phyloP scores from a whole-genome alignment of 2,888 invertebrate genomes.

The Heteropelma amictum region DNA sequence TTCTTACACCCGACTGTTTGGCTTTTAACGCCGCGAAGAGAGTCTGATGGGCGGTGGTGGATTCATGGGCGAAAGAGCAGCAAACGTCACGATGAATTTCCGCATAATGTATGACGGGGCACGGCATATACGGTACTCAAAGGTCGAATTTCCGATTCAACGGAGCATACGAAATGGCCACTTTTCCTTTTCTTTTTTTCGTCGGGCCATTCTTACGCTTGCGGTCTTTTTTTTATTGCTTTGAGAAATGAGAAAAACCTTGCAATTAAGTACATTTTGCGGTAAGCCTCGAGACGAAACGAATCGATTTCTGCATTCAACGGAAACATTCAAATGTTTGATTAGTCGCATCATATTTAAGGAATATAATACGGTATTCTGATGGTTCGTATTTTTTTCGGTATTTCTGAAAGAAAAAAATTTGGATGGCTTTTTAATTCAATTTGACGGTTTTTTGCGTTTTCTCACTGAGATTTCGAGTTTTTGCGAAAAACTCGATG shows the following conservation, averaged over 20 bases:
- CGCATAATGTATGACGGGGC: constrained; percentile 13
- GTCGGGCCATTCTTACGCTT: background rate
- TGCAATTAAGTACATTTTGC: too few relatives aligned
- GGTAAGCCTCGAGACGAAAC: too few relatives aligned
- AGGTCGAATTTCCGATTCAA: background rate
- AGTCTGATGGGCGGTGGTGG: constrained; percentile 14
- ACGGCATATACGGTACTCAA: background rate
- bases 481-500: too few relatives aligned
- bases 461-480: too few relatives aligned
- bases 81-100: constrained; percentile 34
- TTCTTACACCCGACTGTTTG: constrained; percentile 53
- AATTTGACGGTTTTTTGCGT: too few relatives aligned
- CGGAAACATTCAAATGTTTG: too few relatives aligned
- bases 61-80: constrained; percentile 49
- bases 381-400: too few relatives aligned
- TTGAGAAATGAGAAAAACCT: background rate
- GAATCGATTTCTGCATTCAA: too few relatives aligned
- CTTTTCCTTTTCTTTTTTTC: background rate
- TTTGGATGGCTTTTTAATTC: too few relatives aligned
- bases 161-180: background rate
- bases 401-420: too few relatives aligned
- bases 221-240: background rate
- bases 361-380: too few relatives aligned
- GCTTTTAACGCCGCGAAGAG: constrained; percentile 53
- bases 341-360: too few relatives aligned